Base-by-base conservation (phyloP, 2,797 vertebrate genomes). In the Pampus argenteus region DNA sequence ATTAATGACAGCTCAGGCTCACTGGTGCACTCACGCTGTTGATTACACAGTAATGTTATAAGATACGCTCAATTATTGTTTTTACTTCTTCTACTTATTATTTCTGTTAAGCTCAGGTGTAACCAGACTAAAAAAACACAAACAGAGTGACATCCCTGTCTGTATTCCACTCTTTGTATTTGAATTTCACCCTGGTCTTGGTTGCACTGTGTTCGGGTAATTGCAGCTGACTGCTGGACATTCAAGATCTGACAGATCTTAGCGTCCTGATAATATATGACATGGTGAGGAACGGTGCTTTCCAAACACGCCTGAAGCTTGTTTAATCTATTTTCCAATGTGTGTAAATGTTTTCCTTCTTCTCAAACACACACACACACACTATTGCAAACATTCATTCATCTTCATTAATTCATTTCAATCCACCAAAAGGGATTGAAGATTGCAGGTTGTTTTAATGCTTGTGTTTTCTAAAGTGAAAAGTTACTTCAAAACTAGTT, bases 251-350 rank as follows among this genome's bases (percentile, higher is more conserved):
- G 34, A 36, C 13, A 3, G 28, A 4, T 13, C 38, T 40, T 40
- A 4, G 40, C 40, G n/a, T 44, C 17, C 40, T 18, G 17, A 44
- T 51, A 17, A 64, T 25, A 31, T 7, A 6, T 34, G 34, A 44
- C 31, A 29, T 25, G 11, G 36, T 28, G 47, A 22, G 5, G 15
- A 31, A 52, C n/a, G n/a, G 4, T 10, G 47, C 23, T 38, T 57
- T 29, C 23, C 31, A 44, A 44, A 57, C 13, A 29, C n/a, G 44
- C 15, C 9, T 18, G n/a, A 44, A 60, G 40, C 18, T 54, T 55
- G 25, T 42, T 56, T 56, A 20, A 63, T 56, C 34, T 14, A 22
- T 14, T 50, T 57, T 44, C 25, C 38, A 50, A 26, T 34, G 34
- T 56, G 15, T 34, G n/a, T 31, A 13, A 25, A 68, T 36, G 36